A percentile compares a stretch with the other conserved stretches of the same genome.
These are phyloP conservation scores for Unio pictorum DNA, from an alignment of 2,888 invertebrate genomes.

Conservation along the genomic window DNA sequence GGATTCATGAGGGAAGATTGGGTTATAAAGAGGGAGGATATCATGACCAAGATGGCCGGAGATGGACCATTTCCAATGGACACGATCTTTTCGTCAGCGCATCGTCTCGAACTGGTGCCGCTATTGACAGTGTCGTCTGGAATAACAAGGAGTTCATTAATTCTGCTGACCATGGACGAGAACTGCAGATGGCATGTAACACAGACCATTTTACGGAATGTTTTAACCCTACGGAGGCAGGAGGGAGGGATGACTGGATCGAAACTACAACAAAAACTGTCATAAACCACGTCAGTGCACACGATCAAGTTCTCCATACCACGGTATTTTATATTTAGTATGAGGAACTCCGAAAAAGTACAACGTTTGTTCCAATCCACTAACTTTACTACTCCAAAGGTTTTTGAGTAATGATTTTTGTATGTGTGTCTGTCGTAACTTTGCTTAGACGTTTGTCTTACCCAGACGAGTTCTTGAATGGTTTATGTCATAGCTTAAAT, in stretches of 20 bases:
- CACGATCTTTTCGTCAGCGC: slow-evolving; percentile 29
- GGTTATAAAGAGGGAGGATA: no score
- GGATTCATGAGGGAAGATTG: no score
- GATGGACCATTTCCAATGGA: slow-evolving; percentile 31
- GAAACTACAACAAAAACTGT: slow-evolving; percentile 19
- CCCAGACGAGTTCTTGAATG: no score
- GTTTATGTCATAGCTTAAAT: no score
- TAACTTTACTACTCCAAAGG: no score
- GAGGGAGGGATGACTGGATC: slow-evolving; percentile 23
- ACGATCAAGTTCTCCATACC: slow-evolving; percentile 18
- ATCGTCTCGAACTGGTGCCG: slow-evolving; percentile 34
- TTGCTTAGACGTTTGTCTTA: no score
- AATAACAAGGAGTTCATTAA: slow-evolving; percentile 35
- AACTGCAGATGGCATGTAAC: slow-evolving; percentile 39
- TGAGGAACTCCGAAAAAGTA: no score
- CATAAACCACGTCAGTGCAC: slow-evolving; percentile 21
- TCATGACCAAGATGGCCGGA: background rate
- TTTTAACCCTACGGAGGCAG: slow-evolving; percentile 43
- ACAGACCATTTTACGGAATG: slow-evolving; percentile 32
- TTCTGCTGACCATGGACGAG: slow-evolving; percentile 35
- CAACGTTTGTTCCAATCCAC: no score
- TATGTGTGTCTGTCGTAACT: no score
- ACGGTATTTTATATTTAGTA: slow-evolving; percentile 8
- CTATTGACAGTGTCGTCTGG: slow-evolving; percentile 42
- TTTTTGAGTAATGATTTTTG: no score